Evolutionary conservation across 2,797 vertebrate genomes (phyloP).

Genomic region (Lacerta viridis): DNA sequence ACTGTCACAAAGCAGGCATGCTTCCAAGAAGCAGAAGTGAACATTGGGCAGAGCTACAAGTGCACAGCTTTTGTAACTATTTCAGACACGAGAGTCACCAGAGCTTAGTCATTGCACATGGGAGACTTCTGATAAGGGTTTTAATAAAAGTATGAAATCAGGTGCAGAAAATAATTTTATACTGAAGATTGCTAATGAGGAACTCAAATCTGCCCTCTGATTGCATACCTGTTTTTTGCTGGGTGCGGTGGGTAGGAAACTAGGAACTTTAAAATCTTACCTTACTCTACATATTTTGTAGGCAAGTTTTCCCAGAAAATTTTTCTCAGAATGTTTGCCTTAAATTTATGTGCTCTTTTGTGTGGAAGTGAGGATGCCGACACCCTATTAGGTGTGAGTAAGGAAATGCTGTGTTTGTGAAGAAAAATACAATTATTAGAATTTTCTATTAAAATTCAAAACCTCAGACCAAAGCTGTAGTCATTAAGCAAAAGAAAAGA

Average conservation of each 20-base stretch:
- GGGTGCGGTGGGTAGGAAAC: background rate
- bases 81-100: slow-evolving; percentile 40
- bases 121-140: background rate
- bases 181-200: background rate
- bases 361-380: background rate
- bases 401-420: background rate
- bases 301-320: no score
- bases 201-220: slow-evolving; percentile 5
- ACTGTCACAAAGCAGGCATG: background rate
- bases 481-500: background rate
- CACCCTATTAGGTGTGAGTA: background rate
- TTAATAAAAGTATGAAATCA: background rate
- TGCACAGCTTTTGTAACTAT: slow-evolving; percentile 16
- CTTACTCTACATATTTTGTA: background rate
- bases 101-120: background rate
- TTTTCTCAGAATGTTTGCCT: background rate
- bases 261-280: background rate
- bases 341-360: no score
- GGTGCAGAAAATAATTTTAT: background rate
- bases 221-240: background rate
- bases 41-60: slow-evolving; percentile 41
- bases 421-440: background rate
- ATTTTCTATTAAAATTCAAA: background rate
- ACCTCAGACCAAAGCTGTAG: background rate
- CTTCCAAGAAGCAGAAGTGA: slow-evolving; percentile 53